phyloP scores from a whole-genome alignment of 2,888 invertebrate genomes.

The Leptothorax acervorum region DNA sequence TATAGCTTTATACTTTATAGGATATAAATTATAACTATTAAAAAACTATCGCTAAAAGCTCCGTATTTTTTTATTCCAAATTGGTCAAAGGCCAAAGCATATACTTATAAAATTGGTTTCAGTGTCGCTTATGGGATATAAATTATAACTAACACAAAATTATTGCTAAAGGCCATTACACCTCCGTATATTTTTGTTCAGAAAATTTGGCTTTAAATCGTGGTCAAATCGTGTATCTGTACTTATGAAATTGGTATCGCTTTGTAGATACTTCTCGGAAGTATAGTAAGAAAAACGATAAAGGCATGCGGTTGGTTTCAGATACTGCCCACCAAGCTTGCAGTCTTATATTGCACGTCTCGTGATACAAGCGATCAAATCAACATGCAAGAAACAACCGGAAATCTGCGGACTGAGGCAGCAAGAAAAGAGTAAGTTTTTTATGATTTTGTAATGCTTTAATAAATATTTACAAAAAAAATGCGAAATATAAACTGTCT shows the following conservation, averaged over 20 bases:
- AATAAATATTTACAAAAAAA: neutral
- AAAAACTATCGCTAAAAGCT: neutral
- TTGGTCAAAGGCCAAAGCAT: no score
- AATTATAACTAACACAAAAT: neutral
- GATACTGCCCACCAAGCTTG: constrained; percentile 90
- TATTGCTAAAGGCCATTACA: neutral
- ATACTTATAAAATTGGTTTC: neutral
- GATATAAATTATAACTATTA: neutral
- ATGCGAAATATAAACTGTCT: neutral
- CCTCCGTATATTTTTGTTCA: neutral
- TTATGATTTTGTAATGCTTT: neutral
- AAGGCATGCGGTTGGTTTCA: constrained; percentile 83
- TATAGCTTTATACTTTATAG: neutral
- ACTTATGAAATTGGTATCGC: neutral
- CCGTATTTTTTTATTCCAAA: no score
- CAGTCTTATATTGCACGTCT: constrained; percentile 89
- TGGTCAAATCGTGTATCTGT: neutral
- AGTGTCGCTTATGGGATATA: neutral
- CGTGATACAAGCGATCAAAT: constrained; percentile 89
- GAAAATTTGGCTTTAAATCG: neutral
- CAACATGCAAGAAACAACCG: constrained; percentile 89
- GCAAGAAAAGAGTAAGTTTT: constrained; percentile 88
- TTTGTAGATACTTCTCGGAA: constrained; percentile 1
- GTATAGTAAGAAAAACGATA: neutral
- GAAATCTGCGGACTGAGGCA: constrained; percentile 88